A percentile compares a stretch with the other conserved stretches of the same genome.
Evolutionary conservation across 2,888 invertebrate species (phyloP).

Genomic region (Hedya salicella): DNA sequence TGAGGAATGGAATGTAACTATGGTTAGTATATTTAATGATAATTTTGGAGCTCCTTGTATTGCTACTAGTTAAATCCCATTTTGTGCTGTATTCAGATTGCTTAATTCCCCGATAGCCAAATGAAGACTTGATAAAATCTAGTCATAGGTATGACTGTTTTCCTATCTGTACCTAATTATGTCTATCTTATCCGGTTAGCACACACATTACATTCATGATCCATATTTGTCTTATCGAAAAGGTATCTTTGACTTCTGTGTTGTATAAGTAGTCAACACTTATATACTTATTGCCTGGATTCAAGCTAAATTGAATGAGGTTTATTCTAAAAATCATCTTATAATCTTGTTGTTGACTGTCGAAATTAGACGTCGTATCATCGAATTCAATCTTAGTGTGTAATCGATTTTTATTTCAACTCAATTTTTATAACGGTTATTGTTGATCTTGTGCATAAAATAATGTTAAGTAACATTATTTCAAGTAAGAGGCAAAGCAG

Average conservation of each 20-base stretch:
- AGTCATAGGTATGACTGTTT: constrained; percentile 9
- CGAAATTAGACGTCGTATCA: no score
- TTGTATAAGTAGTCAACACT: neutral
- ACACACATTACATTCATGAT: constrained; percentile 21
- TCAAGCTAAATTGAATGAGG: no score
- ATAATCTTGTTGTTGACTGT: no score
- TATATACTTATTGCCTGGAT: no score
- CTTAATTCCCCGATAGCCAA: neutral
- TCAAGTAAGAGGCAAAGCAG: no score
- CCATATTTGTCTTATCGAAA: constrained; percentile 23
- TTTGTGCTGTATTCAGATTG: neutral
- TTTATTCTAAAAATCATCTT: no score
- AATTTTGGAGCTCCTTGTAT: neutral
- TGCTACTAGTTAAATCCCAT: neutral
- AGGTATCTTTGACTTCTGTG: constrained; percentile 13
- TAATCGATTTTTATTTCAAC: no score
- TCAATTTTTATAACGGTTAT: no score
- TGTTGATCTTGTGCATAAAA: no score
- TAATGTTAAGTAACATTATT: no score
- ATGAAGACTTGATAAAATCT: constrained; percentile 1
- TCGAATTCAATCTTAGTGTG: no score
- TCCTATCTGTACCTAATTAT: constrained; percentile 32
- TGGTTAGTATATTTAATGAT: neutral
- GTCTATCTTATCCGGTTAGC: constrained; percentile 39
- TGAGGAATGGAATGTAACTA: neutral